Percentiles rank a stretch among this genome's conserved stretches.
Evolutionary conservation across 35 echinoderm and acorn worm species (phyloP).

Genomic region (Apostichopus californicus): DNA sequence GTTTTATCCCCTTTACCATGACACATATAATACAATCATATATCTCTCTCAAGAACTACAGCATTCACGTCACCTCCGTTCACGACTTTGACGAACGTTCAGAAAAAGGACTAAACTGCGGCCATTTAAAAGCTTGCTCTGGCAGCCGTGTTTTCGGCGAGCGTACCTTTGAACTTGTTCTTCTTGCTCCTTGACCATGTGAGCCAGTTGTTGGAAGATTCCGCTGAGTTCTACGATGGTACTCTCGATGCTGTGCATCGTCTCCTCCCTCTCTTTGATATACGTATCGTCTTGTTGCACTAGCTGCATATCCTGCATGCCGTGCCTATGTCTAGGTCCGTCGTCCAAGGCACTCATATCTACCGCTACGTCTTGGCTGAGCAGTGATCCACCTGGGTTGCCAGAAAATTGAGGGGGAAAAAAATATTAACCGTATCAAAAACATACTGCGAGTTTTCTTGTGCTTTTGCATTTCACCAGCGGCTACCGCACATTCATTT

Average conservation of each 20-base stretch:
- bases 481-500: no score
- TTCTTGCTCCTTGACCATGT: slow-evolving; percentile 99
- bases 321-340: slow-evolving; percentile 71
- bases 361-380: slow-evolving; percentile 79
- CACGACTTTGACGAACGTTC: no score
- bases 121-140: no score
- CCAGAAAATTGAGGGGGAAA: not conserved
- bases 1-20: no score
- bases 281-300: slow-evolving; percentile 92
- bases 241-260: slow-evolving; percentile 96
- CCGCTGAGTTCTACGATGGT: slow-evolving; percentile 97
- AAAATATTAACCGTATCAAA: not conserved
- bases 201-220: slow-evolving; percentile 98
- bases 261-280: slow-evolving; percentile 90
- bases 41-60: no score
- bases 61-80: no score
- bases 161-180: slow-evolving; percentile 97
- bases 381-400: slow-evolving; percentile 79
- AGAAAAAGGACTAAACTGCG: no score
- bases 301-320: slow-evolving; percentile 80
- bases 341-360: slow-evolving; percentile 96
- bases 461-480: no score
- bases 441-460: no score
- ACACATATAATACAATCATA: no score
- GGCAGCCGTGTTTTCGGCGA: no score